A percentile compares a stretch with the other conserved stretches of the same genome.
phyloP scores from a whole-genome alignment of 2,797 vertebrate genomes.

The Sebastiscus albofasciatus region DNA sequence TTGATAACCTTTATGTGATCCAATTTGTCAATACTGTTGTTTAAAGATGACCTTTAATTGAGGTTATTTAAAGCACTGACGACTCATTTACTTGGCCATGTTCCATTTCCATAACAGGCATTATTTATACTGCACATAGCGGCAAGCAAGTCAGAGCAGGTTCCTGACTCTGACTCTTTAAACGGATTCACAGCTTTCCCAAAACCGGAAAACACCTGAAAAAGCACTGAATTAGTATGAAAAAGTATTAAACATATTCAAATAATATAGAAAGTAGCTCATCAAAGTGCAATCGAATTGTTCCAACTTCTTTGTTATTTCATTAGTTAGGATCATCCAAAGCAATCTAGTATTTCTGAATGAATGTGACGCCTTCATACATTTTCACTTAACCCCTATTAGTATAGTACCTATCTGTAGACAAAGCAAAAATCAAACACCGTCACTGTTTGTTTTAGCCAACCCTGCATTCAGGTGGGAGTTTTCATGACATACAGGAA shows the following conservation, averaged over 20 bases:
- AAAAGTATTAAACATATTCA: background rate
- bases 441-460: background rate
- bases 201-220: background rate
- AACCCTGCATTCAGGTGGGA: background rate
- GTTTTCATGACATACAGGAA: background rate
- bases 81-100: background rate
- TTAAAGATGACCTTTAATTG: background rate
- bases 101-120: background rate
- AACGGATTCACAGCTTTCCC: background rate
- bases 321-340: background rate
- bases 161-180: background rate
- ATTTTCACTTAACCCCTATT: background rate
- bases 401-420: background rate
- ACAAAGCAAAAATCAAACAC: background rate
- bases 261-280: background rate
- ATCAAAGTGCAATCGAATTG: background rate
- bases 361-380: background rate
- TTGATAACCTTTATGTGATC: no score
- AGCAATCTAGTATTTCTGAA: background rate
- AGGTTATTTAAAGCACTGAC: background rate
- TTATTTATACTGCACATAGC: constrained; percentile 25
- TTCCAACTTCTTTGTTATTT: background rate
- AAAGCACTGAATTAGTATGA: background rate
- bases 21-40: background rate
- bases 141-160: constrained; percentile 8